These are phyloP conservation scores for Caerostris darwini DNA, from an alignment of 1,140 invertebrate species.

Conservation along the genomic window DNA sequence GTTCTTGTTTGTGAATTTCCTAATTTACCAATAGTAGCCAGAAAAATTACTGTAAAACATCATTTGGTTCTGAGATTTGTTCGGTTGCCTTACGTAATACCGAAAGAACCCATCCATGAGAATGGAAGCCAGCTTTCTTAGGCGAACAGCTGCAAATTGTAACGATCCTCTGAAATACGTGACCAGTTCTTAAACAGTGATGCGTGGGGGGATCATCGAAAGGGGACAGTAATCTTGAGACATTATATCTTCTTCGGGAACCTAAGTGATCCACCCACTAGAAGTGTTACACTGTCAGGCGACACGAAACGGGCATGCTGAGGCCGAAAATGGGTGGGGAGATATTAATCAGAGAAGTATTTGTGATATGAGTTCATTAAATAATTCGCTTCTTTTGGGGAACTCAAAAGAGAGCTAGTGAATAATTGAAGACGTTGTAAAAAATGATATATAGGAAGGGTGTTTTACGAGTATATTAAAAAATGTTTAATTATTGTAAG, in stretches of 20 bases:
- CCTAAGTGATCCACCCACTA: slow-evolving; percentile 42
- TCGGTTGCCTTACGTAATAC: no score
- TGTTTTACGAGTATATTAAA: background rate
- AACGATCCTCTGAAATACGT: slow-evolving; percentile 45
- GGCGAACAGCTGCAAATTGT: slow-evolving; percentile 56
- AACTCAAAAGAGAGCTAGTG: background rate
- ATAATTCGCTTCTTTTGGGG: background rate
- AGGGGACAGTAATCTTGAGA: slow-evolving; percentile 2
- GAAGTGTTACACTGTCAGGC: background rate
- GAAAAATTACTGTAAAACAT: no score
- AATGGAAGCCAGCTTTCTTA: background rate
- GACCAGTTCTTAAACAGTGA: slow-evolving; percentile 35
- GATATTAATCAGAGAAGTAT: background rate
- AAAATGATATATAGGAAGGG: no score
- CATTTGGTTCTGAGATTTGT: no score
- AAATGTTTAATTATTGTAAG: background rate
- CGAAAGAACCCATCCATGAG: background rate
- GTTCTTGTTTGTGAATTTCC: no score
- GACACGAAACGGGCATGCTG: background rate
- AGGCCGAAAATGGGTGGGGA: slow-evolving; percentile 17
- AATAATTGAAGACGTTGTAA: background rate
- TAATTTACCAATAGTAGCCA: no score
- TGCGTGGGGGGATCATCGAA: slow-evolving; percentile 42
- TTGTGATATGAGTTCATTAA: slow-evolving; percentile 6
- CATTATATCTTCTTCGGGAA: slow-evolving; percentile 25